Evolutionary conservation across 2,888 invertebrate species (phyloP), one percentile per base, ranked within the genome.

Genomic region (Piscicola geometra): DNA sequence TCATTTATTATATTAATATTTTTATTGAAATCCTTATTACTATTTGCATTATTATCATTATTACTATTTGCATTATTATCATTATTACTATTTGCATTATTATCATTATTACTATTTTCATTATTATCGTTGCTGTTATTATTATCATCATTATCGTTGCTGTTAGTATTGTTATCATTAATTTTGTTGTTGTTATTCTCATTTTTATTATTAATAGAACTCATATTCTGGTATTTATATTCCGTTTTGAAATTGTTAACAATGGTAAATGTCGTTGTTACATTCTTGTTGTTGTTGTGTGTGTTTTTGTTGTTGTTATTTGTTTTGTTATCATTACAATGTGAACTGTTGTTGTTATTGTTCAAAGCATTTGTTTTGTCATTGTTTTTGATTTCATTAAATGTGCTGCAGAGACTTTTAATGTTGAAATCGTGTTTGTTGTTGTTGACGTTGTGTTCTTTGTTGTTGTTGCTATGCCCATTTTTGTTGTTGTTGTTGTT

Each of bases 61-160:
- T 35, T 33, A 67, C 30, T 67, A 35, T 33, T 67, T 12, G 3
- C 30, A 67, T 67, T 32, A 35, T 67, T 67, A 67, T 32, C 30
- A 28, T 67, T 71, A 56, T 60, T 56, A 71, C 30, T 32, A 71
- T 71, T n/a, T 64, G 12, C 18, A 18, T 66, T n/a, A 21, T 30
- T 60, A 41, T 64, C 25, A 74, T 74, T 33, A 74, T 15, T 35
- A 74, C 12, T 25, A 74, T 36, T 64, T 32, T n/a, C 30, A 60
- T 72, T 32, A 72, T 33, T 50, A 72, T 72, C 30, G 1, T 30
- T 56, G 32, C 30, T 72, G 30, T 72, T 28, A 72, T 60, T 21
- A 56, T 18, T 41, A 33, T 60, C 30, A 71, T 52, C 5, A 52
- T 47, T n/a, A 47, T 47, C 18, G 25, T 15, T 25, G n/a, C 47